These are phyloP conservation scores for Brienomyrus brachyistius DNA, from an alignment of 2,113 vertebrate genomes.

Conservation along the genomic window DNA sequence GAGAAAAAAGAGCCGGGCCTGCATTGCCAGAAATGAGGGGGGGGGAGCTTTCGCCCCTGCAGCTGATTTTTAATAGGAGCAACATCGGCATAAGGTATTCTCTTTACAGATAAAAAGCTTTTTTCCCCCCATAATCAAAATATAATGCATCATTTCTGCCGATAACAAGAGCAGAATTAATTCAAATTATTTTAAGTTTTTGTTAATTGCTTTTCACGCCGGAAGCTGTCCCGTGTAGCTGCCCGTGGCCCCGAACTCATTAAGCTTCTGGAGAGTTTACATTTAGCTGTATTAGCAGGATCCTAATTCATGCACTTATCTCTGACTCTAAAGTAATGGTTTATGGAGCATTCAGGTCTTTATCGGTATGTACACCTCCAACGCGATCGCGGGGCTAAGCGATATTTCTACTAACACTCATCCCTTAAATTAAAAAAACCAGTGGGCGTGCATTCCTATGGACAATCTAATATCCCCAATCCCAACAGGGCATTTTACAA, in stretches of 20 bases:
- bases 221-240: conserved; percentile 54
- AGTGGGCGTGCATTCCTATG: conserved; percentile 64
- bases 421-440: conserved; percentile 68
- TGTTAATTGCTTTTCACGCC: conserved; percentile 72
- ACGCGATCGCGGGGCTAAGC: conserved; percentile 62
- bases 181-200: conserved; percentile 72
- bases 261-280: conserved; percentile 63
- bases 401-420: conserved; percentile 67
- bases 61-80: conserved; percentile 53
- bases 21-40: background rate
- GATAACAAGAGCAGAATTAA: conserved; percentile 66
- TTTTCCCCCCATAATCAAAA: conserved; percentile 63
- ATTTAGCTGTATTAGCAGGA: conserved; percentile 63
- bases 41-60: conserved; percentile 38
- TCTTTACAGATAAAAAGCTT: conserved; percentile 61
- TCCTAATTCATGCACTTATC: conserved; percentile 70
- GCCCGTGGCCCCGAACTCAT: conserved; percentile 57
- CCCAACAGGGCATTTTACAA: conserved; percentile 65
- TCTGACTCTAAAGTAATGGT: conserved; percentile 58
- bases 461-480: conserved; percentile 60
- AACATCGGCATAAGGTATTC: conserved; percentile 61
- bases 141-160: conserved; percentile 63
- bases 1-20: conserved; percentile 26
- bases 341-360: conserved; percentile 64
- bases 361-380: conserved; percentile 66